Percentiles rank a stretch among this genome's conserved stretches.
These are phyloP conservation scores for Bucorvus abyssinicus DNA, from an alignment of 2,797 vertebrate genomes.

Conservation along the genomic window DNA sequence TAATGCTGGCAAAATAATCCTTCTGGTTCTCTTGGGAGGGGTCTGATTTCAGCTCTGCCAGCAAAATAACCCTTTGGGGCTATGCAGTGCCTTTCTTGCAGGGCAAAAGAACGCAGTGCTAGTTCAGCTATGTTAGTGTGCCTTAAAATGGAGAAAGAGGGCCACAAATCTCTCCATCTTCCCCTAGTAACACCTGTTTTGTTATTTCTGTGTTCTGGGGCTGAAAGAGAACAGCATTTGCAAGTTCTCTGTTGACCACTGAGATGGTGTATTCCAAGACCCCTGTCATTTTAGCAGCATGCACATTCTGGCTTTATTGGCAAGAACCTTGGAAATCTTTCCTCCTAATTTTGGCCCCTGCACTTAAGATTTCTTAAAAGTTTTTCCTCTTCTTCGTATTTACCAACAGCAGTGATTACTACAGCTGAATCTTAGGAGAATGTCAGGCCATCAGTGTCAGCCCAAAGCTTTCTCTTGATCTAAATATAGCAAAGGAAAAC, in stretches of 20 bases:
- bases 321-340: neutral
- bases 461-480: neutral
- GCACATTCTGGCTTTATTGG: neutral
- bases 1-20: neutral
- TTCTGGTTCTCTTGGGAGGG: neutral
- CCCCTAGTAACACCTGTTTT: neutral
- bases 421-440: neutral
- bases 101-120: neutral
- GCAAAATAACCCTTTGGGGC: neutral
- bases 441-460: neutral
- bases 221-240: neutral
- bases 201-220: neutral
- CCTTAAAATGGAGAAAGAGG: neutral
- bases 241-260: neutral
- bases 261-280: neutral
- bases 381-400: neutral
- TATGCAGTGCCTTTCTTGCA: neutral
- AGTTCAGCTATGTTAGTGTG: neutral
- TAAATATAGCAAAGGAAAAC: neutral
- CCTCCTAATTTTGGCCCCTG: neutral
- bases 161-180: neutral
- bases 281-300: neutral
- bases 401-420: neutral
- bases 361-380: neutral
- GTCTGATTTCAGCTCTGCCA: neutral